Evolutionary conservation across 2,113 vertebrate genomes (phyloP), one percentile per base, ranked within the genome.

Genomic region (Hirundichthys speculiger): DNA sequence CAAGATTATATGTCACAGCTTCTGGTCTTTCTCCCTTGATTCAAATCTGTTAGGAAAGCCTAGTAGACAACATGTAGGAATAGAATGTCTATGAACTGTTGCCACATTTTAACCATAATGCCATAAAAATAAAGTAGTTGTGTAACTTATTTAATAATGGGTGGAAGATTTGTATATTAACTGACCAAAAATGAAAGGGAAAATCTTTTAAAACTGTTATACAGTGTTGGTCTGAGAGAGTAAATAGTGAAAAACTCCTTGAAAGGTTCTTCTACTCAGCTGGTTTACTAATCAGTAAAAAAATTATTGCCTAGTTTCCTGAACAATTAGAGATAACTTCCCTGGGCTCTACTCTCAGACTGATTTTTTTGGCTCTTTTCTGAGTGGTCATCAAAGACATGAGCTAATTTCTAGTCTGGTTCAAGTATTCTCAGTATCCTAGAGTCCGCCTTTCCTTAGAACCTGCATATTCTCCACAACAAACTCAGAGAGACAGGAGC

Each of bases 401-500:
- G n/a, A n/a, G n/a, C n/a, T n/a, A n/a, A n/a, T n/a, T n/a, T n/a
- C n/a, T n/a, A n/a, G n/a, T n/a, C n/a, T n/a, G n/a, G n/a, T n/a
- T n/a, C n/a, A n/a, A 73, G 68, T 75, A 55, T 64, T 41, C 64
- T 64, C 56, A 54, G 57, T 53, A 77, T 81, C 86, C 27, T 43
- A 55, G 2, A 49, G 50, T 55, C 49, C 14, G 10, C 24, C 55
- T 63, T 70, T 47, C 30, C 30, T 0, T 41, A 40, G 15, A 69
- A 80, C 77, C 69, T 85, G n/a, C n/a, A n/a, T n/a, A 81, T 54
- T 85, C 69, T 79, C 63, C 63, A 56, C 55, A 49, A 76, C 61
- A 83, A 84, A 71, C 21, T 64, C 39, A 13, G 67, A 74, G 41
- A 77, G 78, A 69, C 72, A 69, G 13, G 8, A 68, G 71, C 63